A percentile compares a stretch with the other conserved stretches of the same genome.
phyloP scores from a whole-genome alignment of 2,888 invertebrate genomes.

The Galerucella calmariensis region DNA sequence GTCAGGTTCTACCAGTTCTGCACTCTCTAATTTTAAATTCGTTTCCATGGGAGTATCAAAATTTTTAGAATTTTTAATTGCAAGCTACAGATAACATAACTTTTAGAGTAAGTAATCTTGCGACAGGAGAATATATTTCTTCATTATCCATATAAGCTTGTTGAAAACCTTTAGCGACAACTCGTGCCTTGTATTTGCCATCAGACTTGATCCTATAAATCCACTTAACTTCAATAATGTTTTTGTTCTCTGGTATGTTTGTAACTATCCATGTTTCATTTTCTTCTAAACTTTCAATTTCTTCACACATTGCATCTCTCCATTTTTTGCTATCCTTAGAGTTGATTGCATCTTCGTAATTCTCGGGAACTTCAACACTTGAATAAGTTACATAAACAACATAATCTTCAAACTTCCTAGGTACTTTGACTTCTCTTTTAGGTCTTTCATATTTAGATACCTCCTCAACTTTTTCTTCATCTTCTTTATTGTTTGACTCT shows the following conservation, averaged over 20 bases:
- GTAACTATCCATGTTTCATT: background rate
- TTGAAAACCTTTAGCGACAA: conserved; percentile 5
- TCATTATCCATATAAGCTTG: background rate
- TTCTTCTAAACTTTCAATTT: background rate
- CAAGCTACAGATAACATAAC: background rate
- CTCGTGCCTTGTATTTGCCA: conserved; percentile 5
- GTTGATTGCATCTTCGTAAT: background rate
- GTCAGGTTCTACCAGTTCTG: no score
- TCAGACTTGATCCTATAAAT: conserved; percentile 6
- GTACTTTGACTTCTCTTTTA: background rate
- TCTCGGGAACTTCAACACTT: background rate
- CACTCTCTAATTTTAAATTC: no score
- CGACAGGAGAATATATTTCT: background rate
- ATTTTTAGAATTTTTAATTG: background rate
- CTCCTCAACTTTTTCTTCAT: no score
- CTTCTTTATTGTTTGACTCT: no score
- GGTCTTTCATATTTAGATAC: background rate
- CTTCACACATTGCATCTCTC: background rate
- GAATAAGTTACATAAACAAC: background rate
- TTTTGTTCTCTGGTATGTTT: background rate
- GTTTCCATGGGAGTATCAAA: no score
- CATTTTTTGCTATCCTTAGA: background rate
- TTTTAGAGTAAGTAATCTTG: background rate
- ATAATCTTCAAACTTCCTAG: background rate
- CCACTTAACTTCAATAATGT: background rate